Evolutionary conservation across 2,888 invertebrate species (phyloP).

Genomic region (Apodemia mormo): DNA sequence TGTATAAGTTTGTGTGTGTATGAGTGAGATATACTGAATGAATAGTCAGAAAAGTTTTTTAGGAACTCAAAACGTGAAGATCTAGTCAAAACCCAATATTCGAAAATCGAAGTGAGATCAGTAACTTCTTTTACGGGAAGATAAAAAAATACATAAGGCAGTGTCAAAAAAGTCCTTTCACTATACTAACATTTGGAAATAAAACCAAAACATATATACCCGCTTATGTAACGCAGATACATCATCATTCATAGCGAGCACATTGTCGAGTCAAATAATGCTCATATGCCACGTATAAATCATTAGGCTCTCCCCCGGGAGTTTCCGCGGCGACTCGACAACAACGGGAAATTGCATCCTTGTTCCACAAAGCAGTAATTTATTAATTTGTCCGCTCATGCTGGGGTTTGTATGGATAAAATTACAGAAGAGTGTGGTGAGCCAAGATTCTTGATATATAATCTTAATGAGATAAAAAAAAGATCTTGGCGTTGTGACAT

Average conservation of each 20-base stretch:
- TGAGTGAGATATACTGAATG: no score
- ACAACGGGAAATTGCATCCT: slow-evolving; percentile 52
- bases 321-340: slow-evolving; percentile 35
- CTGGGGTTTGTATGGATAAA: slow-evolving; percentile 20
- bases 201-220: not conserved
- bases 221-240: slow-evolving; percentile 2
- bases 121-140: no score
- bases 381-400: slow-evolving; percentile 53
- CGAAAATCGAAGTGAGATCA: no score
- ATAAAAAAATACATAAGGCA: no score
- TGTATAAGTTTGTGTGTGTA: no score
- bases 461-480: not conserved
- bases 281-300: slow-evolving; percentile 36
- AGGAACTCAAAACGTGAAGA: no score
- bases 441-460: not conserved
- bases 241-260: slow-evolving; percentile 27
- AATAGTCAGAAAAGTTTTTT: no score
- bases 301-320: slow-evolving; percentile 34
- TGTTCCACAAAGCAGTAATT: slow-evolving; percentile 49
- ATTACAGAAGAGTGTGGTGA: slow-evolving; percentile 17
- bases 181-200: not conserved
- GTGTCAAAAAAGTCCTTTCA: no score
- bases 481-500: no score
- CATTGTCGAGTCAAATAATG: slow-evolving; percentile 33
- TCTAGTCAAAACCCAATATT: no score